Conservation (phyloP, 2,113 vertebrate species). For the Lanius ludovicianus region DNA sequence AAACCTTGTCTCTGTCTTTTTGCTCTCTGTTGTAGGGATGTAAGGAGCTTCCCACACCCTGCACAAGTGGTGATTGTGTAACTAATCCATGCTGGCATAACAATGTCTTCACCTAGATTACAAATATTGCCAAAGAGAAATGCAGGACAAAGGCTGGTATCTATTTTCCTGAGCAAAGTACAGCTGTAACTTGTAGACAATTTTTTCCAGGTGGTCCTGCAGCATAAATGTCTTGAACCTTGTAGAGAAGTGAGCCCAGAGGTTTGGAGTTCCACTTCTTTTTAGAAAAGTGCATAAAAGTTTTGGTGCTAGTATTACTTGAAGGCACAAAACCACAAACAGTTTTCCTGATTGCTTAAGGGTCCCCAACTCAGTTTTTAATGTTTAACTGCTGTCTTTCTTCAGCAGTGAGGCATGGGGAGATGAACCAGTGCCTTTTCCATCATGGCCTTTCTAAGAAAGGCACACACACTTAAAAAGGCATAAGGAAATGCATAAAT, state of each 20-base stretch:
- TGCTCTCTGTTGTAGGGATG: background rate
- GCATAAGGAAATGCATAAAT: background rate
- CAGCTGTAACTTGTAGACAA: background rate
- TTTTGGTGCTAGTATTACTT: background rate
- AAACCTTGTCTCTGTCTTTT: background rate
- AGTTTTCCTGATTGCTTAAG: background rate
- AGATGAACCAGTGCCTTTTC: background rate
- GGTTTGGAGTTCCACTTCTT: background rate
- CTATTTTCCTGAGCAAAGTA: background rate
- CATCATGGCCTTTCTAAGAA: background rate
- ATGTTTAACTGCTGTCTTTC: background rate
- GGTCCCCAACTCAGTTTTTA: background rate
- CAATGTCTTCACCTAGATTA: conserved; percentile 15
- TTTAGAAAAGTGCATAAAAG: background rate
- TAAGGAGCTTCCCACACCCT: background rate
- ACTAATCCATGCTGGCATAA: background rate
- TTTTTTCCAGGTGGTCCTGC: background rate
- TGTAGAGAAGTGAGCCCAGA: background rate
- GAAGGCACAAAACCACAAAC: background rate
- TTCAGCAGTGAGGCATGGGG: background rate
- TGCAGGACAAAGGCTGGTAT: conserved; percentile 24
- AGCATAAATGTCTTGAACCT: background rate
- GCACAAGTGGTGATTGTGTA: background rate
- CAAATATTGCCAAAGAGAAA: conserved; percentile 39
- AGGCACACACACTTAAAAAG: background rate